A percentile compares a stretch with the other conserved stretches of the same genome.
Conservation (phyloP, 2,113 vertebrate species). For the Bostrychus sinensis region DNA sequence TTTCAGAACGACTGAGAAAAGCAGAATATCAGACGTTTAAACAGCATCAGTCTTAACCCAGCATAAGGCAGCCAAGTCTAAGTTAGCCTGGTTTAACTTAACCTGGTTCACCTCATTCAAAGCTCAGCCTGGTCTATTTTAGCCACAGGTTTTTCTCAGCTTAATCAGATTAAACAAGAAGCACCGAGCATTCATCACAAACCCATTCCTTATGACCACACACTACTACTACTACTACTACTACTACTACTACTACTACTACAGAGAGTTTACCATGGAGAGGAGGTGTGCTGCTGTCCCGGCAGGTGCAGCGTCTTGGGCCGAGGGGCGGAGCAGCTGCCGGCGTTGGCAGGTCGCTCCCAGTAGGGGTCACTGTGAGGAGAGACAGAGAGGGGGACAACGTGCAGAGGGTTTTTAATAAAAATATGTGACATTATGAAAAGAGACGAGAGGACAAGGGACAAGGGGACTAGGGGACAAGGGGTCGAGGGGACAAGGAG, state of each 20-base stretch:
- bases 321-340: slow-evolving; percentile 72
- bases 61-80: no score
- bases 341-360: slow-evolving; percentile 73
- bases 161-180: no score
- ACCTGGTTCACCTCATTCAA: slow-evolving; percentile 11
- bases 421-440: not conserved
- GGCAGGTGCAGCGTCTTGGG: slow-evolving; percentile 78
- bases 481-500: not conserved
- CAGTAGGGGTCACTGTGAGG: slow-evolving; percentile 76
- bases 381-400: slow-evolving; percentile 50
- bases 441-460: not conserved
- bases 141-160: no score
- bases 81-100: no score
- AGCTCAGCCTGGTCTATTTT: no score
- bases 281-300: slow-evolving; percentile 76
- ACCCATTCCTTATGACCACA: no score
- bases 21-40: no score
- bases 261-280: slow-evolving; percentile 73
- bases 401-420: slow-evolving; percentile 57
- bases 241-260: slow-evolving; percentile 15
- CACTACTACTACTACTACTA: slow-evolving; percentile 19
- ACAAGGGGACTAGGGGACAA: not conserved
- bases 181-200: no score
- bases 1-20: no score
- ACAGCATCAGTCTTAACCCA: no score